phyloP scores from a whole-genome alignment of 2,888 invertebrate species.

The Megaustenia siamemsis region DNA sequence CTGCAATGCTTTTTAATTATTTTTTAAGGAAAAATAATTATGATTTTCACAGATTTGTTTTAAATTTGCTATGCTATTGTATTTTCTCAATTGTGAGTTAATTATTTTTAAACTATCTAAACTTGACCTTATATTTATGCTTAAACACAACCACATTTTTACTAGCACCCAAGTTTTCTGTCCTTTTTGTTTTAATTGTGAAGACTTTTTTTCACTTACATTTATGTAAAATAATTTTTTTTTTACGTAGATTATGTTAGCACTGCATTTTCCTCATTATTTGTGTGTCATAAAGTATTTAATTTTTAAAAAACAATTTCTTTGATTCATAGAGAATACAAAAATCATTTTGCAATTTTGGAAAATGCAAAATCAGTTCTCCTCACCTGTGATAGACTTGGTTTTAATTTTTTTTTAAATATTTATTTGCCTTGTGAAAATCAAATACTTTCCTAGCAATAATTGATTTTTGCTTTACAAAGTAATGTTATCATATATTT shows the following conservation, averaged over 20 bases:
- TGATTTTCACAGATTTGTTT: background rate
- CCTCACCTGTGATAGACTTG: slow-evolving; percentile 52
- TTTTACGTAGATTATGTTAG: background rate
- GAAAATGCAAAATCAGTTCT: slow-evolving; percentile 42
- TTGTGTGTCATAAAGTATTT: slow-evolving; percentile 4
- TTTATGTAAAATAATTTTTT: too few species aligned
- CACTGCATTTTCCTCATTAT: background rate
- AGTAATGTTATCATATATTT: slow-evolving; percentile 21
- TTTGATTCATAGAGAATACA: slow-evolving; percentile 35
- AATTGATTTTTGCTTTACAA: slow-evolving; percentile 1
- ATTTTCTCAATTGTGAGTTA: background rate
- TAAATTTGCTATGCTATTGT: slow-evolving; percentile 10
- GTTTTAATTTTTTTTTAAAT: slow-evolving; percentile 12
- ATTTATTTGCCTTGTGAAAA: slow-evolving; percentile 46
- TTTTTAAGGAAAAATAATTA: background rate
- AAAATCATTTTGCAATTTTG: background rate
- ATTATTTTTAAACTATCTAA: background rate
- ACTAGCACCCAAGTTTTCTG: too few species aligned
- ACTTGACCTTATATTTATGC: background rate
- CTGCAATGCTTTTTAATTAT: slow-evolving; percentile 14
- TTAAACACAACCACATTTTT: background rate
- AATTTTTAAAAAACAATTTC: background rate
- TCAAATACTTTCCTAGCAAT: slow-evolving; percentile 45
- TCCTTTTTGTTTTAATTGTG: too few species aligned
- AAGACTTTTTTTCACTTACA: too few species aligned